Conservation (phyloP, 2,888 invertebrate species). For the Eupithecia subfuscata region DNA sequence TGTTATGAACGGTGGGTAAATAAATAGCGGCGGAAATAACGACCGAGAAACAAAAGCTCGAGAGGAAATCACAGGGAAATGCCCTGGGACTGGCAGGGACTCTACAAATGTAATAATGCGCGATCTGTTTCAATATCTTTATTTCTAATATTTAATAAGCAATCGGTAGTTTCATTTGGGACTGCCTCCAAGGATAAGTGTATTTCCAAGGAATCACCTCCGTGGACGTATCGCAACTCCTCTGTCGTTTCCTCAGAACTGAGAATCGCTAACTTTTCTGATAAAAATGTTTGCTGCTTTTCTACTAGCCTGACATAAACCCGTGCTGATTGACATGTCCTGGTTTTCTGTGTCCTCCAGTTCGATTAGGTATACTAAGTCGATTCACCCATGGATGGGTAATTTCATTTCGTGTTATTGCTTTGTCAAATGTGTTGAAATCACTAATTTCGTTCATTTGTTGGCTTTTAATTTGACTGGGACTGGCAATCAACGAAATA, state of each 20-base stretch:
- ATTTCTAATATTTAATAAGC: neutral
- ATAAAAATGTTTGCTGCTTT: too few relatives aligned
- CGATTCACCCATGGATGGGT: neutral
- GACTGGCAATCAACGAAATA: neutral
- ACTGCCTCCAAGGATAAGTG: neutral
- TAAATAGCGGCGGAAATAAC: conserved; percentile 36
- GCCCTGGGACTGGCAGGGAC: conserved; percentile 10
- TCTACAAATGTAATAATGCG: conserved; percentile 12
- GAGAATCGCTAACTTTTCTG: neutral
- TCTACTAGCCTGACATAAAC: too few relatives aligned
- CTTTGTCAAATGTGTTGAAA: neutral
- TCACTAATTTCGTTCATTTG: neutral
- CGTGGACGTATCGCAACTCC: neutral
- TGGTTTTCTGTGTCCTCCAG: neutral
- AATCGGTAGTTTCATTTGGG: neutral
- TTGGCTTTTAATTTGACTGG: neutral
- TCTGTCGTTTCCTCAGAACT: neutral
- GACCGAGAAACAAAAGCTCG: conserved; percentile 25
- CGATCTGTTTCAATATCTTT: conserved; percentile 2
- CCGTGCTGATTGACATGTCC: too few relatives aligned
- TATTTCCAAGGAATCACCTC: neutral
- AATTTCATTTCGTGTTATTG: neutral
- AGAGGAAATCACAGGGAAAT: conserved; percentile 21
- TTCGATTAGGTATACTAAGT: neutral
- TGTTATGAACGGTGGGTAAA: conserved; percentile 34